These are phyloP conservation scores for Pogonomyrmex barbatus DNA, from an alignment of 1,140 invertebrate species.

Conservation along the genomic window DNA sequence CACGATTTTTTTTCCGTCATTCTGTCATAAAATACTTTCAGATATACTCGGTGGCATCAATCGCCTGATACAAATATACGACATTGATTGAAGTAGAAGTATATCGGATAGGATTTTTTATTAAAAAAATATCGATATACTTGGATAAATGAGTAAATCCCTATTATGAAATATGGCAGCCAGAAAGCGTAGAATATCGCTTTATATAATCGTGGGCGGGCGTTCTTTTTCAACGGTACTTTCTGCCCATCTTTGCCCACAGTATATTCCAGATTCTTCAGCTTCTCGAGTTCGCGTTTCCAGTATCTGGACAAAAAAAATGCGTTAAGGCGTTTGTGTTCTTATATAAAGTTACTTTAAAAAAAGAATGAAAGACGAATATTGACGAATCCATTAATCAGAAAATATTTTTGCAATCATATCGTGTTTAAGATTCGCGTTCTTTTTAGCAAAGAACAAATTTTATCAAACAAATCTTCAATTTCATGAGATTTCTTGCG, in stretches of 20 bases:
- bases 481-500: no score
- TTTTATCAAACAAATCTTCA: no score
- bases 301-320: slow-evolving; percentile 82
- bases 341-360: background rate
- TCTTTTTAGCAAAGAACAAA: no score
- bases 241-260: slow-evolving; percentile 84
- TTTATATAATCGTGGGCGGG: slow-evolving; percentile 82
- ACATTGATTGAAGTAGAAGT: background rate
- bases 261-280: slow-evolving; percentile 78
- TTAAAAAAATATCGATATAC: background rate
- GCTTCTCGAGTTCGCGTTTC: slow-evolving; percentile 83
- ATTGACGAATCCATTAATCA: no score
- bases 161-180: slow-evolving; percentile 82
- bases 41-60: no score
- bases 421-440: background rate
- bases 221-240: slow-evolving; percentile 69
- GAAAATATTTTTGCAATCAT: background rate
- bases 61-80: no score
- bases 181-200: slow-evolving; percentile 85
- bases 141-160: slow-evolving; percentile 81
- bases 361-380: background rate
- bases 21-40: no score
- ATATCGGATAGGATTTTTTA: no score
- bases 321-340: background rate
- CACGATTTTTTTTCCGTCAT: no score